Conservation (phyloP, 2,888 invertebrate genomes). For the Bugulina stolonifera region DNA sequence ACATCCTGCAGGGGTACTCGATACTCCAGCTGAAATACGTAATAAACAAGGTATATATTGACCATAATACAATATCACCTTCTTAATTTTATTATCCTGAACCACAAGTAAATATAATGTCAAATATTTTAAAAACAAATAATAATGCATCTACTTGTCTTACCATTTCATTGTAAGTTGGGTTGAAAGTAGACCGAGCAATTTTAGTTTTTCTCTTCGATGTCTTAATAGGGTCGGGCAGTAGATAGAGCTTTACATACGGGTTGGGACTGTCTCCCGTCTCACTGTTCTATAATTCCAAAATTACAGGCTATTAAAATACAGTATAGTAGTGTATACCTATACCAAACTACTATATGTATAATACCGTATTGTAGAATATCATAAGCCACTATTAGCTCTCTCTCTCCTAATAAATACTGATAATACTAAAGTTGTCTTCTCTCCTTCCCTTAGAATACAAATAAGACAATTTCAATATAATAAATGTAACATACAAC, state of each 20-base stretch:
- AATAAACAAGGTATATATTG: too few relatives aligned
- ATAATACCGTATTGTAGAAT: neutral
- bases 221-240: slow-evolving; percentile 82
- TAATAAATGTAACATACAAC: too few relatives aligned
- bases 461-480: too few relatives aligned
- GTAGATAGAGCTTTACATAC: slow-evolving; percentile 66
- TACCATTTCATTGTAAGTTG: slow-evolving; percentile 97
- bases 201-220: slow-evolving; percentile 95
- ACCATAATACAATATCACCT: too few relatives aligned
- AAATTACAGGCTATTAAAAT: neutral
- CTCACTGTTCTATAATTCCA: slow-evolving; percentile 28
- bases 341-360: neutral
- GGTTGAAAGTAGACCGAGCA: slow-evolving; percentile 82
- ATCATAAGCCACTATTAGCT: too few relatives aligned
- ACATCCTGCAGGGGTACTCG: slow-evolving; percentile 75
- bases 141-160: too few relatives aligned
- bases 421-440: too few relatives aligned
- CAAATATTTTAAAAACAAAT: too few relatives aligned
- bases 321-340: neutral
- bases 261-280: slow-evolving; percentile 51
- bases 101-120: too few relatives aligned
- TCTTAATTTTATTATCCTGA: too few relatives aligned
- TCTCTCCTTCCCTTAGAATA: too few relatives aligned
- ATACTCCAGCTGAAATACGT: slow-evolving; percentile 77
- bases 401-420: too few relatives aligned